Base-by-base conservation (phyloP, 2,797 vertebrate species). In the Protosalanx chinensis region DNA sequence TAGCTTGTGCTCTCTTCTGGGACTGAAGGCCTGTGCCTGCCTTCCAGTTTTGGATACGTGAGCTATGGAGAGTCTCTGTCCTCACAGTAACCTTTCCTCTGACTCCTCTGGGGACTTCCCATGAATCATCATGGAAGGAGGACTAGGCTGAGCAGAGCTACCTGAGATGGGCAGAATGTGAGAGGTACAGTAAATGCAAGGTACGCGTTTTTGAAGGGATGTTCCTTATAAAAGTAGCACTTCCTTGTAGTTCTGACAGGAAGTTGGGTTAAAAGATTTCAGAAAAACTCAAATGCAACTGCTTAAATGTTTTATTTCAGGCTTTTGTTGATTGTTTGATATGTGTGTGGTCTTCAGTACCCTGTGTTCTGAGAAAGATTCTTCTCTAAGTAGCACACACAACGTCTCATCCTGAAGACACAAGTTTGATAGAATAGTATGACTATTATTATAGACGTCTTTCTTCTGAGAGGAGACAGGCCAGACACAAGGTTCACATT, bases 61-160 rank as follows among this genome's bases (percentile, higher is more conserved):
- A 41, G 69, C 59, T 20, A 2, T 72, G 18, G 62, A 12, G 72
- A 71, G 62, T 30, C 29, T 59, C 64, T 64, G 68, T 58, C 70
- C 72, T 72, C 53, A 73, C 63, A n/a, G 53, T 61, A 64, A 70
- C 58, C 41, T 51, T 41, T 41, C 29, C 51, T 56, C 57, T 41
- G 60, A 41, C 27, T 29, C 74, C 69, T 4, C 29, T 58, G 72
- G 65, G 65, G 72, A 58, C 46, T 56, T 61, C 73, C 56, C 65
- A 32, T 79, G 68, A 56, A 67, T 63, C 27, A 73, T 67, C 69
- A 63, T 53, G 62, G 66, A 68, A 67, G n/a, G 63, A 70, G 65
- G 69, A 37, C 23, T 32, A 69, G 64, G 69, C 23, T 46, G 64
- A 66, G 37, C 30, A 53, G 67, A 63, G 37, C 62, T 63, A 41